Percentiles rank a stretch among this genome's conserved stretches.
phyloP scores from a whole-genome alignment of 2,113 vertebrate genomes.

The Mionectes macconnelli region DNA sequence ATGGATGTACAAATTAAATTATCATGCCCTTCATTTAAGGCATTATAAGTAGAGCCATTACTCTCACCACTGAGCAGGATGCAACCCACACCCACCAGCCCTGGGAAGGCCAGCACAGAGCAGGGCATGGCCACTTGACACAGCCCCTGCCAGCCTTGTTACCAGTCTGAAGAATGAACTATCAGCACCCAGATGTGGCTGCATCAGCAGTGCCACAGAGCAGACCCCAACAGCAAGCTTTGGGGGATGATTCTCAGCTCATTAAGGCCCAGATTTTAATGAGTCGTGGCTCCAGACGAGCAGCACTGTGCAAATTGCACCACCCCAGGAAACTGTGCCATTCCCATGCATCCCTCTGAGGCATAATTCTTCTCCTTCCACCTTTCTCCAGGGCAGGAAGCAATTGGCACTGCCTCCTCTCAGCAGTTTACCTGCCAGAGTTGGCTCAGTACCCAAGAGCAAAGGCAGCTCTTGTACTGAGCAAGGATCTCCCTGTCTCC shows the following conservation, averaged over 20 bases:
- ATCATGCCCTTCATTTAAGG: slow-evolving; percentile 32
- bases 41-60: slow-evolving; percentile 36
- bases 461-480: neutral
- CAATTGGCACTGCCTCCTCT: neutral
- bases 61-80: neutral
- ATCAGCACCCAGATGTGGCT: neutral
- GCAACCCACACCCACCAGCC: neutral
- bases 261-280: slow-evolving; percentile 21
- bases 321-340: neutral
- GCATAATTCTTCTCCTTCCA: neutral
- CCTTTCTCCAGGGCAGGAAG: neutral
- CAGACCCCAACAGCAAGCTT: neutral
- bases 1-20: slow-evolving; percentile 61
- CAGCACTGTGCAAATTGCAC: neutral
- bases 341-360: neutral
- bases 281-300: neutral
- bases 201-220: neutral
- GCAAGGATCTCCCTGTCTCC: neutral
- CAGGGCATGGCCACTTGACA: neutral
- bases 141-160: neutral
- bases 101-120: neutral
- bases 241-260: neutral
- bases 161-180: neutral
- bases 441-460: neutral
- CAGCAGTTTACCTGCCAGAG: neutral